Conservation (phyloP, 2,888 invertebrate genomes). For the Pegoplata infirma region DNA sequence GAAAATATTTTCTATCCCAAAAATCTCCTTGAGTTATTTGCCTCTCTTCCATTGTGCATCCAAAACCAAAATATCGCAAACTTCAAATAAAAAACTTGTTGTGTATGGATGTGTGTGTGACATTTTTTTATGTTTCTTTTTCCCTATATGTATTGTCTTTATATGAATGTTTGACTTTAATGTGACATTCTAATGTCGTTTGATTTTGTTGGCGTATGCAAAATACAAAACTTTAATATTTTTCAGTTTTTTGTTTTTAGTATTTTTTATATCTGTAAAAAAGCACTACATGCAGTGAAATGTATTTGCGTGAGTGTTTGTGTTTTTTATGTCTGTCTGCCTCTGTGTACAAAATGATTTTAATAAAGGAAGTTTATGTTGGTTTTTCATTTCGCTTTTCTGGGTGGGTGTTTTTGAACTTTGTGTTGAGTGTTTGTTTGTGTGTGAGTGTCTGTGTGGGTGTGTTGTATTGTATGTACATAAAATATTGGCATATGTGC, state of each 20-base stretch:
- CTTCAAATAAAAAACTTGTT: background rate
- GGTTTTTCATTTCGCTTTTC: background rate
- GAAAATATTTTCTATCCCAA: no score
- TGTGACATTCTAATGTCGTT: constrained; percentile 55
- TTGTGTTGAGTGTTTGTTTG: background rate
- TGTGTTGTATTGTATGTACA: background rate
- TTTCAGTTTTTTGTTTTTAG: constrained; percentile 16
- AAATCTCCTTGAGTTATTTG: no score
- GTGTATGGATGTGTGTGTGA: constrained; percentile 6
- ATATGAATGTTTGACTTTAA: constrained; percentile 54
- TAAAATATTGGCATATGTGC: constrained; percentile 1
- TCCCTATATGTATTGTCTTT: constrained; percentile 9
- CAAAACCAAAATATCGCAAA: background rate
- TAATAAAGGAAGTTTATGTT: constrained; percentile 35
- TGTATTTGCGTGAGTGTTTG: background rate
- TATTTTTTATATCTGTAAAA: no score
- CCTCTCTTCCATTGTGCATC: background rate
- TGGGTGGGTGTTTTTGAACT: constrained; percentile 24
- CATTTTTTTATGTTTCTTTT: constrained; percentile 10
- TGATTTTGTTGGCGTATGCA: constrained; percentile 47
- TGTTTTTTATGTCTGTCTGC: background rate
- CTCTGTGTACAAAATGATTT: background rate
- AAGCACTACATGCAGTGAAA: background rate
- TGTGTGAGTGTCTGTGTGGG: background rate
- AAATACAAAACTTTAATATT: constrained; percentile 45